Conservation (phyloP, 2,797 vertebrate genomes). For the Apogon hyalosoma region DNA sequence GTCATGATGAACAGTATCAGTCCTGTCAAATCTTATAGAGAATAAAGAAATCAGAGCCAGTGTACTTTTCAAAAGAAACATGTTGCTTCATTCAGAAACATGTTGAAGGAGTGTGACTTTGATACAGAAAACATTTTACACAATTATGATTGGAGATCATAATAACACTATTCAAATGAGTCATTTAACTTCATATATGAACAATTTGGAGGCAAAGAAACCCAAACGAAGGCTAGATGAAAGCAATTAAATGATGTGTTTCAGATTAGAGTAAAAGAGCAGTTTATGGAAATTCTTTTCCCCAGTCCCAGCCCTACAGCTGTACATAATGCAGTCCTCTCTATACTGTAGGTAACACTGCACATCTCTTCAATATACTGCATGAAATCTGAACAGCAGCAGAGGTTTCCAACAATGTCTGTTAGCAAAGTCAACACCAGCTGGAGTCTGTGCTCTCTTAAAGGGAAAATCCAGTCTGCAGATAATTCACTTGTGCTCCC, state of each 20-base stretch:
- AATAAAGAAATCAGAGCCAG: constrained; percentile 28
- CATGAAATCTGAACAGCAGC: constrained; percentile 19
- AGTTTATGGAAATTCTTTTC: constrained; percentile 1
- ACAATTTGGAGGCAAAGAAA: constrained; percentile 30
- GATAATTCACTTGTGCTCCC: constrained; percentile 11
- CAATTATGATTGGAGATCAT: constrained; percentile 32
- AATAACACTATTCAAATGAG: constrained; percentile 32
- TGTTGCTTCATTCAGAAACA: constrained; percentile 62
- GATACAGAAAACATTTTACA: constrained; percentile 55
- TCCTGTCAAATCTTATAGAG: no score
- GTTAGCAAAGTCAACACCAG: constrained; percentile 29
- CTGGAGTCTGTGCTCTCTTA: constrained; percentile 34
- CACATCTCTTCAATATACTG: constrained; percentile 26
- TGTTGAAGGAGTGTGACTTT: constrained; percentile 41
- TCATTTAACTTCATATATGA: constrained; percentile 26
- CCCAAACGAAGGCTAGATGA: not conserved
- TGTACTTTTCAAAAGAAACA: constrained; percentile 51
- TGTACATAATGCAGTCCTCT: not conserved
- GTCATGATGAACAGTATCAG: no score
- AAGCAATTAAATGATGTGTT: constrained; percentile 13
- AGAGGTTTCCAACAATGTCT: constrained; percentile 16
- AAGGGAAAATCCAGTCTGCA: constrained; percentile 43
- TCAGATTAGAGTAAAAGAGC: constrained; percentile 16
- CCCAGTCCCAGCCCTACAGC: not conserved
- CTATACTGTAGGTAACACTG: constrained; percentile 13